Conservation (phyloP, 2,113 vertebrate genomes). For the Gobius niger region DNA sequence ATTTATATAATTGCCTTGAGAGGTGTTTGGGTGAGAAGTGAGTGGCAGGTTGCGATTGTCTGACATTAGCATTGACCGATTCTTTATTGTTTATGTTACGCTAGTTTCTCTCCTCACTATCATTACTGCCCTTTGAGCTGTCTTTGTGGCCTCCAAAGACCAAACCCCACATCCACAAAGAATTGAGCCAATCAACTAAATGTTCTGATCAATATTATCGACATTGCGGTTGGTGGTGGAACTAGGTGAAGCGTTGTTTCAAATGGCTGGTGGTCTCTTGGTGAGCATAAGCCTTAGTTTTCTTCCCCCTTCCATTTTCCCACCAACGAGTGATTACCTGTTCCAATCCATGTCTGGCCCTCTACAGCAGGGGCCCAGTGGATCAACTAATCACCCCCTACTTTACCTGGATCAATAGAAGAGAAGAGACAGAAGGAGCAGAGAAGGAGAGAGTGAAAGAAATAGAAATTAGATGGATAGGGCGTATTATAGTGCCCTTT, state of each 20-base stretch:
- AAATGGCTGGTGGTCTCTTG: constrained; percentile 6
- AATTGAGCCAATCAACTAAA: constrained; percentile 34
- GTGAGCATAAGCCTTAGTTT: constrained; percentile 27
- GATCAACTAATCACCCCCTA: constrained; percentile 44
- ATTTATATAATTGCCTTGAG: no score
- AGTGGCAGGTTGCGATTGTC: no score
- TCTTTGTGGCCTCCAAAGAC: background rate
- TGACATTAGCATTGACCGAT: no score
- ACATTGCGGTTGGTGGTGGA: constrained; percentile 5
- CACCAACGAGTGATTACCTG: constrained; percentile 33
- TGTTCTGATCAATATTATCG: constrained; percentile 37
- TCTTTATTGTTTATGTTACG: background rate
- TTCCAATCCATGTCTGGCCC: constrained; percentile 29
- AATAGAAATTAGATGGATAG: constrained; percentile 42
- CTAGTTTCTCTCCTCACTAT: background rate
- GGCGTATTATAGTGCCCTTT: constrained; percentile 59
- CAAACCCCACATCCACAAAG: background rate
- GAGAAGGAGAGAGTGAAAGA: constrained; percentile 9
- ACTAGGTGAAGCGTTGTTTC: background rate
- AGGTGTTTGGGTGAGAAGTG: no score
- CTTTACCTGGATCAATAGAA: constrained; percentile 52
- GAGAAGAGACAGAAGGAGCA: constrained; percentile 2
- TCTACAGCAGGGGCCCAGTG: constrained; percentile 11
- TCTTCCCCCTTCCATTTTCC: constrained; percentile 32
- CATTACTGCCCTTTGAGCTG: no score